Evolutionary conservation across 2,888 invertebrate genomes (phyloP), one percentile per base, ranked within the genome.

Genomic region (Luffia ferchaultella): DNA sequence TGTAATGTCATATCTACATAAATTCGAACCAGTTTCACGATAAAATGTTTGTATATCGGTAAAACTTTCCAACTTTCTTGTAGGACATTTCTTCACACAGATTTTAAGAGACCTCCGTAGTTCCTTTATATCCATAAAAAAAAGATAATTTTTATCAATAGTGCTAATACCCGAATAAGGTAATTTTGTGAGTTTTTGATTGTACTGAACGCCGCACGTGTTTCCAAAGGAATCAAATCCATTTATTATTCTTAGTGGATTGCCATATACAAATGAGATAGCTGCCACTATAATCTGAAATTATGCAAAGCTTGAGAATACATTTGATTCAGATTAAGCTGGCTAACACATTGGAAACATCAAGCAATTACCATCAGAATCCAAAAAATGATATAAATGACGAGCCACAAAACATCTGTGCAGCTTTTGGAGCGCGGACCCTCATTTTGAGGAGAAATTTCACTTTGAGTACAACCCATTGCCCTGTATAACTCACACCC

Each of bases 161-260:
- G 93, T 94, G 66, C 93, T 92, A 61, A 90, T 86, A 12, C 96
- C 97, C 18, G 96, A 93, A 46, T 92, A 70, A 2, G 91, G 88
- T 63, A 91, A 86, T 57, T 90, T 88, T 7, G 89, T 88, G 54
- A 93, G 88, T 57, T 88, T 89, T 58, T 89, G 90, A 72, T 96
- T 97, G 57, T 79, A 83, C 61, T 89, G 89, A 18, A 92, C 90
- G 16, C 97, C 97, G 73, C 97, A 98, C 30, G 95, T 95, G 69
- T 97, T 97, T 7, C 96, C 96, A 82, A 95, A 97, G 51, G 95
- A 95, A 71, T 97, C 96, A 73, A 93, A 95, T 16, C 96, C 96
- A 85, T 95, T 94, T 54, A 95, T 90, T 43, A 96, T 87, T 56
- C 95, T 86, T 62, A 90, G 74, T 0, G 96, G 95, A 75, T 93